Base-by-base conservation (phyloP, 2,113 vertebrate genomes). In the Erinaceus europaeus region DNA sequence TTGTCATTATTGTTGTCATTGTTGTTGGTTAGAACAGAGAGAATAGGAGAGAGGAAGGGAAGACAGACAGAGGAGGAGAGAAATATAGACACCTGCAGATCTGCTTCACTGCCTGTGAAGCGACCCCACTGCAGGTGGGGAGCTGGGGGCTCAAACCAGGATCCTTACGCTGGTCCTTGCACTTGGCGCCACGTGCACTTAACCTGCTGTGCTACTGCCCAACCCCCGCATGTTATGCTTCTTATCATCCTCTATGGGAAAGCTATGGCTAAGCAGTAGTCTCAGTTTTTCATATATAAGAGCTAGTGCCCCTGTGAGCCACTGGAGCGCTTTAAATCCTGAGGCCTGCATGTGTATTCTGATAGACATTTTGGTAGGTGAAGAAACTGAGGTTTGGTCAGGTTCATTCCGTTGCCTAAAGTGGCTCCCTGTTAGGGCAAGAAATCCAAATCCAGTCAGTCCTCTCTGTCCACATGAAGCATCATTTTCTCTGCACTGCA, bases 231-330 rank as follows among this genome's bases (percentile, higher is more conserved):
- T n/a, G n/a, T n/a, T n/a, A n/a, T n/a, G 9, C 38, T 77, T 62
- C 53, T 27, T 21, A 12, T 61, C 48, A 52, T 42, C 32, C 12
- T 83, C 55, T 72, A 32, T 4, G 27, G 23, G 55, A 85, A 2
- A 21, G 74, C 61, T 6, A 6, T 68, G 65, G 12, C 15, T 36
- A 34, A 20, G 17, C 71, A 76, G 29, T 64, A 21, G 86, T 40
- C 29, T 71, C 20, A 9, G 3, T 78, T 89, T 79, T 90, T 88
- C 61, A 34, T 57, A 13, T 23, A 8, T 97, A 98, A 94, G 98
- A 98, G 90, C 98, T 94, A 98, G 98, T 90, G 93, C 97, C 32
- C 98, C 98, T 95, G 42, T 57, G 17, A 89, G 78, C 15, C 29
- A 55, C 20, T 34, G 14, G n/a, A 29, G 0, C 36, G 6, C 79